Conservation (phyloP, 2,797 vertebrate species). For the Coregonus ussuriensis region DNA sequence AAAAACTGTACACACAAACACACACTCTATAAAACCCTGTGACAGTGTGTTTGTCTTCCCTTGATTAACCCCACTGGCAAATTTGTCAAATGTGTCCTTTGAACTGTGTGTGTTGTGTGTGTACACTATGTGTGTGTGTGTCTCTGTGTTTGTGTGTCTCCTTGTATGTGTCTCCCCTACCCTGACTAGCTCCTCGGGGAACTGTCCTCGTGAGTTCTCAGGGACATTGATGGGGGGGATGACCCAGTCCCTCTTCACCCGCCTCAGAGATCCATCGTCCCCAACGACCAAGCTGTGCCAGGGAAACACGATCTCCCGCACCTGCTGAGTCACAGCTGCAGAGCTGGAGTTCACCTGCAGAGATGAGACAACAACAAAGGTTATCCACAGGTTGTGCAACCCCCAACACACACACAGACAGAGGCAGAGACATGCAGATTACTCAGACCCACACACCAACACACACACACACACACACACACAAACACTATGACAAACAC, state of each 20-base stretch:
- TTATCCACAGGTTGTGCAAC: conserved; percentile 11
- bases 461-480: neutral
- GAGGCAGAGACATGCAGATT: too few relatives aligned
- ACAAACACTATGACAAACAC: neutral
- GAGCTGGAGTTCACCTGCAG: conserved; percentile 55
- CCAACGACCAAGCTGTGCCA: conserved; percentile 72
- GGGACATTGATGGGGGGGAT: conserved; percentile 97
- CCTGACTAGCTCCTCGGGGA: conserved; percentile 96
- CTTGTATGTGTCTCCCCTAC: conserved; percentile 69
- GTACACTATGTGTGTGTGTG: too few relatives aligned
- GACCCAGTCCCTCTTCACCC: conserved; percentile 98
- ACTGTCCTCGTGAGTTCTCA: conserved; percentile 94
- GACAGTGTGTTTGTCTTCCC: neutral
- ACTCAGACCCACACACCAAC: conserved; percentile 7
- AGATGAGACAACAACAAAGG: conserved; percentile 34
- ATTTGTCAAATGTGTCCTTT: neutral
- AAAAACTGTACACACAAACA: conserved; percentile 12
- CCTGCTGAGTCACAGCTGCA: conserved; percentile 32
- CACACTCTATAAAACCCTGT: neutral
- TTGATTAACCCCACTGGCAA: neutral
- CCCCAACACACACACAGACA: too few relatives aligned
- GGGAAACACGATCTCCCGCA: conserved; percentile 82
- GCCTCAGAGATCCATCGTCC: conserved; percentile 80
- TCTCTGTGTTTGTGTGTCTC: too few relatives aligned
- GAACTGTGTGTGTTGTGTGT: neutral